phyloP scores from a whole-genome alignment of 2,113 vertebrate genomes.

The Falco punctatus region DNA sequence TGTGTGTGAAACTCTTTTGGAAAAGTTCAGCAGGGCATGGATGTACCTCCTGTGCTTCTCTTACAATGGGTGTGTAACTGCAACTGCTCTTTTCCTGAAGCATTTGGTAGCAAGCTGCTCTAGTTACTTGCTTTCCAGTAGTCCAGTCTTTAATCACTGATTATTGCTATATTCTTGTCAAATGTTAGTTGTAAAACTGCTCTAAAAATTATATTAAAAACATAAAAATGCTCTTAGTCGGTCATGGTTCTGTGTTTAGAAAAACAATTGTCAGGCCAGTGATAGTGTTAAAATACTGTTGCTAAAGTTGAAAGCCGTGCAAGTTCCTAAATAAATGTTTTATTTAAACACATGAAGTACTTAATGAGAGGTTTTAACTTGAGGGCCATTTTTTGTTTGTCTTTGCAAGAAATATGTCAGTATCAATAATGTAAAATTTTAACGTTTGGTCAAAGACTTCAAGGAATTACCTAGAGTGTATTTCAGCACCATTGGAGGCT shows the following conservation, averaged over 20 bases:
- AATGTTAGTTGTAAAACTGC: not conserved
- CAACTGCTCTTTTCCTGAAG: not conserved
- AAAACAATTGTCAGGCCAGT: not conserved
- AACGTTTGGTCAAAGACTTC: not conserved
- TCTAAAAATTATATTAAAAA: not conserved
- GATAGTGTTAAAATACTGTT: not conserved
- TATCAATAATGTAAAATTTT: not conserved
- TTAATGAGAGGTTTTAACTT: not conserved
- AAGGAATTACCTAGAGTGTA: not conserved
- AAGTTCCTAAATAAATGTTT: not conserved
- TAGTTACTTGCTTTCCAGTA: not conserved
- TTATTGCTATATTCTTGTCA: not conserved
- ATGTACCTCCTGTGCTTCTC: not conserved
- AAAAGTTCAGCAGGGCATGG: not conserved
- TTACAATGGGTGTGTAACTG: not conserved
- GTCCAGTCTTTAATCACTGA: not conserved
- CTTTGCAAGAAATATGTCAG: not conserved
- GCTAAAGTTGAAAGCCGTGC: not conserved
- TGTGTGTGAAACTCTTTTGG: not conserved
- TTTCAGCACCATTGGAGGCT: not conserved
- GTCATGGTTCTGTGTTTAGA: not conserved
- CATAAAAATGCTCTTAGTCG: not conserved
- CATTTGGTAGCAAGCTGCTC: not conserved
- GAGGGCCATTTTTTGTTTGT: not conserved
- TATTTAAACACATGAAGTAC: not conserved